Base-by-base conservation (phyloP, 2,113 vertebrate genomes). In the Propithecus coquereli region DNA sequence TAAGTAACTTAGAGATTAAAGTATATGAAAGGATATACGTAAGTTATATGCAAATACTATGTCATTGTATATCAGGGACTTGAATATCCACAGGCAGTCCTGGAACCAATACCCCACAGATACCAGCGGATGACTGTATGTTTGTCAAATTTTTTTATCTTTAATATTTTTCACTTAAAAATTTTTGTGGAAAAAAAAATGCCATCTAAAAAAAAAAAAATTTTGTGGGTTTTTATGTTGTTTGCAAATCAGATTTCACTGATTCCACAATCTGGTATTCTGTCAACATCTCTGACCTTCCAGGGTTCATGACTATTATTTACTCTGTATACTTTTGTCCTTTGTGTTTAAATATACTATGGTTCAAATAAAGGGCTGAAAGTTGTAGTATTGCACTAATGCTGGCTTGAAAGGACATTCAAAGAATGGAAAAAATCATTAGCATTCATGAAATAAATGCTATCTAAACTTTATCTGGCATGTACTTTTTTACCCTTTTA, bases 401-500 rank as follows among this genome's bases (percentile, higher is more conserved):
- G 9, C 11, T 81, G 34, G 12, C 54, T 89, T 82, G n/a, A 34
- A 86, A 88, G 4, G 23, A 12, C 34, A 91, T 37, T 27, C 13
- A 94, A 89, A 93, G 59, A 96, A 93, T n/a, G 30, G 40, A 30
- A 89, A 90, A 94, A 90, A 92, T 77, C 47, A 95, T 91, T 90
- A 81, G 30, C 10, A 91, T 79, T 85, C 73, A 63, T 63, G 14
- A 96, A 91, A 87, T 73, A 90, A 96, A 86, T 76, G 65, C 23
- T 90, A 85, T 95, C 71, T 90, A 90, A 92, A 95, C 70, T 85
- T 92, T 92, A 93, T 93, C 81, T 90, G 80, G 87, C 63, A 66
- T 70, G 80, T 94, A 80, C 43, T 81, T 43, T 65, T 91, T 94
- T 65, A 81, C 80, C 70, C 45, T 88, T 94, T 96, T 84, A 97